A percentile compares a stretch with the other conserved stretches of the same genome.
These are phyloP conservation scores for Apogon hyalosoma DNA, from an alignment of 2,797 vertebrate species.

Conservation along the genomic window DNA sequence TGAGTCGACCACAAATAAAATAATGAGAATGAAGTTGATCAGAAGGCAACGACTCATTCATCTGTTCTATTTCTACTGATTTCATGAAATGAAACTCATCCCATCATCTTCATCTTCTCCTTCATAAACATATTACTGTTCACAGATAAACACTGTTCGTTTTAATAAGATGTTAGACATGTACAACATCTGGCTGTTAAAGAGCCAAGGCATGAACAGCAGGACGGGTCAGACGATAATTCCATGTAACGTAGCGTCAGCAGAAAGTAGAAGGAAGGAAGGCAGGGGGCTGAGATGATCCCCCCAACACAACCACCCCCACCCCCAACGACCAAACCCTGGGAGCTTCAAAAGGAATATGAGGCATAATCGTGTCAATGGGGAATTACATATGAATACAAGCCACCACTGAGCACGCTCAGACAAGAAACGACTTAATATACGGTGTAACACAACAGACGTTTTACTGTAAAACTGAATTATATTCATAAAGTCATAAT, in stretches of 20 bases:
- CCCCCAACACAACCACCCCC: not conserved
- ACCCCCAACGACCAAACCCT: constrained; percentile 28
- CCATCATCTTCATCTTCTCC: constrained; percentile 1
- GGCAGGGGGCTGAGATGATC: constrained; percentile 46
- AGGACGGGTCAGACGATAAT: constrained; percentile 50
- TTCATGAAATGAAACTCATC: constrained; percentile 14
- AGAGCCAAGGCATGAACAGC: constrained; percentile 42
- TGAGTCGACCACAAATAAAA: constrained; percentile 31
- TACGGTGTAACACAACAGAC: constrained; percentile 16
- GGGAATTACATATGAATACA: constrained; percentile 63
- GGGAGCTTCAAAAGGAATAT: constrained; percentile 59
- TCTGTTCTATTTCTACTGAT: constrained; percentile 2
- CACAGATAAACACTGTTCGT: no score
- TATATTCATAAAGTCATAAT: no score
- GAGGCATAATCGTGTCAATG: constrained; percentile 72
- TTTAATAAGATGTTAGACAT: no score
- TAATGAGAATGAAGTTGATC: not conserved
- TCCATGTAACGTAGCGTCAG: constrained; percentile 57
- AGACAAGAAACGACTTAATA: constrained; percentile 37
- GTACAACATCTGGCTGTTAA: not conserved
- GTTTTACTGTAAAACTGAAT: constrained; percentile 27
- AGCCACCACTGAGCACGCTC: constrained; percentile 16
- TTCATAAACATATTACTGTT: no score
- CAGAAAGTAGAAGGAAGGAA: constrained; percentile 39
- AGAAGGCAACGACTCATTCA: constrained; percentile 5